Percentiles rank a stretch among this genome's conserved stretches.
These are phyloP conservation scores for Acrobasis suavella DNA, from an alignment of 2,888 invertebrate species.

Conservation along the genomic window DNA sequence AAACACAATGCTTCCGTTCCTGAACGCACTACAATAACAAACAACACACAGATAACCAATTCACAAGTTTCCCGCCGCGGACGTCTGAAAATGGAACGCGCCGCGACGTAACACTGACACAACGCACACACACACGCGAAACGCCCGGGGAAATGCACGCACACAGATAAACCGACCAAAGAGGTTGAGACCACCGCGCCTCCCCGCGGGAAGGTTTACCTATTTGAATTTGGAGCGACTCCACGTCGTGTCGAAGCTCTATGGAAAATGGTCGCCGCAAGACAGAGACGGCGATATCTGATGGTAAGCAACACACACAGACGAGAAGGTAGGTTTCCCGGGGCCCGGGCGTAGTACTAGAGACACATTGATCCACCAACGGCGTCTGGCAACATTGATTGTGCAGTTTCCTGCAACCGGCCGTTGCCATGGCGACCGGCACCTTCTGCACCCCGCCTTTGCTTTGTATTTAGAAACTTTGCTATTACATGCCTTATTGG, in stretches of 20 bases:
- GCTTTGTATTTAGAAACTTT: slow-evolving; percentile 59
- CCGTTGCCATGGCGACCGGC: slow-evolving; percentile 70
- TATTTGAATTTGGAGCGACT: slow-evolving; percentile 31
- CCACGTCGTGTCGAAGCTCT: slow-evolving; percentile 48
- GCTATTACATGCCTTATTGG: slow-evolving; percentile 57
- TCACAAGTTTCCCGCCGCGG: slow-evolving; percentile 69
- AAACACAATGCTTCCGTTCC: slow-evolving; percentile 63
- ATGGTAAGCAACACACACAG: slow-evolving; percentile 48
- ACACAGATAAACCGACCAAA: slow-evolving; percentile 47
- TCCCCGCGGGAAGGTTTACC: slow-evolving; percentile 33
- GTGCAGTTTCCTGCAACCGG: slow-evolving; percentile 80
- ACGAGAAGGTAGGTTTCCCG: slow-evolving; percentile 65
- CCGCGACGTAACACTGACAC: slow-evolving; percentile 56
- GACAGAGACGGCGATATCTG: slow-evolving; percentile 45
- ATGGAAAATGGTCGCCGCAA: slow-evolving; percentile 39
- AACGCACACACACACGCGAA: slow-evolving; percentile 51
- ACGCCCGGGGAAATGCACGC: slow-evolving; percentile 64
- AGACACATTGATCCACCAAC: slow-evolving; percentile 80
- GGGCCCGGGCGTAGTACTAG: slow-evolving; percentile 80
- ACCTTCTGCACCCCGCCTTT: slow-evolving; percentile 63
- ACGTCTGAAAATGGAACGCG: slow-evolving; percentile 67
- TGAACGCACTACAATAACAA: slow-evolving; percentile 58
- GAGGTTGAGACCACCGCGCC: slow-evolving; percentile 49
- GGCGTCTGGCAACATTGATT: slow-evolving; percentile 81
- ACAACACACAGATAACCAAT: slow-evolving; percentile 69